Base-by-base conservation (phyloP, 2,888 invertebrate species). In the Drosophila recens region DNA sequence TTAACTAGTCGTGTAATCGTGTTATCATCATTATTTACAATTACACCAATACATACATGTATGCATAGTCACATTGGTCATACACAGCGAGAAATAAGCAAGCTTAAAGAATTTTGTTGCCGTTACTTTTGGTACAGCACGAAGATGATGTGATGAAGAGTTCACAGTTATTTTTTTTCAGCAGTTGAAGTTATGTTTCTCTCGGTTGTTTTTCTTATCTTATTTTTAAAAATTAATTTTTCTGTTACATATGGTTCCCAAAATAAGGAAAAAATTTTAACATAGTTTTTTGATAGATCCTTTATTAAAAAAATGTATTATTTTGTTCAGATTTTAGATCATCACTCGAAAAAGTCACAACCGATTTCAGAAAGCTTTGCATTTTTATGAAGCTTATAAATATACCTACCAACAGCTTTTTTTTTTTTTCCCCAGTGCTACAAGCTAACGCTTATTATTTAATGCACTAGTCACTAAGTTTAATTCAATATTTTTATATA, bases 1-100 rank as follows among this genome's bases (percentile, higher is more conserved):
- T 80, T 84, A 80, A 68, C 80, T 69, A 76, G 69, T 79, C 73
- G 63, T 82, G 69, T 84, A 82, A 84, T 82, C 82, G 82, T 68
- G 76, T 82, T 82, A 82, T 82, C 85, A 83, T 80, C 79, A 82
- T 80, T 84, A 83, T 83, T 80, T 84, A 84, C 80, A 83, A 82
- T 80, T 84, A 84, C 79, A 84, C 42, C 59, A 62, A 76, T 42
- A 62, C 68, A 46, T 15, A 15, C 30, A 30, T 8, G 30, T 30
- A 8, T 30, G 43, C n/a, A 56, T 38, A 48, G 42, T n/a, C 49
- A 70, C 72, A 72, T 63, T 54, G 54, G 8, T 43, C n/a, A 33
- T 67, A 46, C 67, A 75, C 72, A 36, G 72, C n/a, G 56, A 38
- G 57, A 75, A 66, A 62, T 9, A 20, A 13, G 4, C 13, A n/a